Base-by-base conservation (phyloP, 2,113 vertebrate species). In the Gasterosteus nipponicus region DNA sequence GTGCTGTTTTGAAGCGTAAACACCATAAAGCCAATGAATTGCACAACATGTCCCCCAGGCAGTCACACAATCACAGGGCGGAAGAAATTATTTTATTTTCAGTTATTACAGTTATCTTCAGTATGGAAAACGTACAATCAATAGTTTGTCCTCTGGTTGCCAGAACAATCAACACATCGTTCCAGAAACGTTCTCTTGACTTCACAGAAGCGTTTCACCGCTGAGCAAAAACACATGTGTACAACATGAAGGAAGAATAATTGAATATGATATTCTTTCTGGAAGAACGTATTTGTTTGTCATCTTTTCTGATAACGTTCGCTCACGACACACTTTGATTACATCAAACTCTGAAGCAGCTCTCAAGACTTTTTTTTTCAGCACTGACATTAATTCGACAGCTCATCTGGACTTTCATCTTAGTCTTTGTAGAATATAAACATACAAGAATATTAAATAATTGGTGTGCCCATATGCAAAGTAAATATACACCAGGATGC, bases 21-120 rank as follows among this genome's bases (percentile, higher is more conserved):
- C 47, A 67, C 42, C 60, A 75, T 88, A 79, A 89, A 86, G 44
- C 31, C 56, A 10, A 67, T 3, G 1, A 22, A 78, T 92, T 89
- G 83, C 35, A 47, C 87, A 90, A 89, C 22, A 57, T 89, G 75
- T 80, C 49, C 29, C 15, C 44, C 1, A 1, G 76, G 54, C 41
- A 66, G 60, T 47, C 56, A 29, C 47, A 73, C 69, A 68, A 81
- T 86, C 69, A 59, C 57, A 74, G 16, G 14, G 54, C 46, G 29
- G 26, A 75, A 62, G 65, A 33, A 67, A 65, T 41, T 46, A 4
- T 63, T 66, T 56, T 22, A 73, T 19, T 22, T 19, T 54, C 16
- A 41, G 35, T 41, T 62, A 57, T 82, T 72, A n/a, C 9, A 62
- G 1, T 26, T 18, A 14, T 31, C 26, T 12, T 49, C 33, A 58